A percentile compares a stretch with the other conserved stretches of the same genome.
These are phyloP conservation scores for Colius striatus DNA, from an alignment of 2,113 vertebrate genomes.

Conservation along the genomic window DNA sequence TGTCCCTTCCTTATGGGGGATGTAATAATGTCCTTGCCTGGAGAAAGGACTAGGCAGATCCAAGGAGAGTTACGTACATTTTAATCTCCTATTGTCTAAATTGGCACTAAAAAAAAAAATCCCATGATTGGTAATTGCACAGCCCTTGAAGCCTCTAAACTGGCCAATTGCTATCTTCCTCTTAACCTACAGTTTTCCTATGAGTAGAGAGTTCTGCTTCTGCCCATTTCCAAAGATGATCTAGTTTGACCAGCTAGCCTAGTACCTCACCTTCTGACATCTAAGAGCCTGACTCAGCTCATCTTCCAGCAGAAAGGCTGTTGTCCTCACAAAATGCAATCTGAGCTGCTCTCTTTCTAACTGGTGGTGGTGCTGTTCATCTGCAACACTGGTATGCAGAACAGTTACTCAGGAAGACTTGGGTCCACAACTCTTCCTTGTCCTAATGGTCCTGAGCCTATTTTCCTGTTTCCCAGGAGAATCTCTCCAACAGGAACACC, in stretches of 20 bases:
- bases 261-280: background rate
- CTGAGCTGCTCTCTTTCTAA: background rate
- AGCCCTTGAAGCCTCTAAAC: background rate
- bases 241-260: background rate
- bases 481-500: background rate
- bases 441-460: background rate
- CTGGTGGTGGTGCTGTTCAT: constrained; percentile 19
- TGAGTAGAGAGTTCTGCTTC: background rate
- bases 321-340: background rate
- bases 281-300: background rate
- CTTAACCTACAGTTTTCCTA: background rate
- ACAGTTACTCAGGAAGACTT: background rate
- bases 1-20: background rate
- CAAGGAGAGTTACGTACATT: background rate
- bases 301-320: background rate
- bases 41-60: background rate
- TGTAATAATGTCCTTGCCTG: background rate
- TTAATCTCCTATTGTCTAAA: background rate
- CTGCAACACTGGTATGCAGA: background rate
- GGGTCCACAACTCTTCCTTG: background rate
- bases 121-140: background rate
- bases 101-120: background rate
- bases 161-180: background rate
- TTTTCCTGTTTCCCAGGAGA: background rate
- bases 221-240: background rate